A percentile compares a stretch with the other conserved stretches of the same genome.
These are phyloP conservation scores for Clupea harengus DNA, from an alignment of 2,113 vertebrate genomes.

Conservation along the genomic window DNA sequence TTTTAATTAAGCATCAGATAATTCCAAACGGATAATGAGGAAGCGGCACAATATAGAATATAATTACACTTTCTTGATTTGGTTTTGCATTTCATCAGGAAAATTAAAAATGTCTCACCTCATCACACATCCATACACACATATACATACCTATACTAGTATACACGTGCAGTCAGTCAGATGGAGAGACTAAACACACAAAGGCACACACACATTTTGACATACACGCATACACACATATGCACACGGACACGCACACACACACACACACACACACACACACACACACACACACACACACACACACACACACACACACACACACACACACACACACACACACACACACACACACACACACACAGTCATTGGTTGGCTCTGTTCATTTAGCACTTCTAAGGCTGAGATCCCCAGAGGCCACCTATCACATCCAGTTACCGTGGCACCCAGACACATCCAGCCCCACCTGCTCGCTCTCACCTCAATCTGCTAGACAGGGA, in stretches of 20 bases:
- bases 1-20: neutral
- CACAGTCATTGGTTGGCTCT: conserved; percentile 61
- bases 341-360: conserved; percentile 1
- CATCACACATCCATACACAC: neutral
- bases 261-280: conserved; percentile 43
- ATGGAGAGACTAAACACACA: neutral
- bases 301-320: conserved; percentile 13
- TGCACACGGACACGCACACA: conserved; percentile 36
- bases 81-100: neutral
- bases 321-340: neutral
- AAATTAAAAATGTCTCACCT: neutral
- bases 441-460: conserved; percentile 57
- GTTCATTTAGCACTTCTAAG: conserved; percentile 68
- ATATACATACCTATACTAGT: conserved; percentile 3
- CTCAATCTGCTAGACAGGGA: conserved; percentile 61
- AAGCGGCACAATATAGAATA: neutral
- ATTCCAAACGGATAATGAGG: neutral
- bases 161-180: neutral
- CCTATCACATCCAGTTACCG: conserved; percentile 68
- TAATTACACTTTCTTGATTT: neutral
- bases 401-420: conserved; percentile 62
- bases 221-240: neutral
- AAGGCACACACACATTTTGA: neutral
- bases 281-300: conserved; percentile 29
- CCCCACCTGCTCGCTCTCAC: conserved; percentile 61